Conservation (phyloP, 2,797 vertebrate species). For the Antrozous pallidus region DNA sequence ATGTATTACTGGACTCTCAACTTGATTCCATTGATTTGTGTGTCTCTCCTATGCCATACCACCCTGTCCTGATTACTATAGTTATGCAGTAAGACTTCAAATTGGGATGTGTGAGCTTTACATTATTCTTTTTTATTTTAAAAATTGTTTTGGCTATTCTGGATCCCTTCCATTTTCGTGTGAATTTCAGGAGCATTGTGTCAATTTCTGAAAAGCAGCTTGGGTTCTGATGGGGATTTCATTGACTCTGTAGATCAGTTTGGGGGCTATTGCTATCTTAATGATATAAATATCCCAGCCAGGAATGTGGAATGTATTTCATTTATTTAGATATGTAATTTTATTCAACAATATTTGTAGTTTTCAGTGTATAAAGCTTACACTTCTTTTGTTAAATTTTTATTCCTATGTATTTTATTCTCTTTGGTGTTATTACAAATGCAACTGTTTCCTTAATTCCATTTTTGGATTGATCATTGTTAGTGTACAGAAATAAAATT, state of each 20-base stretch:
- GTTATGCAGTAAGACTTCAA: not conserved
- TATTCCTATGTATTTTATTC: not conserved
- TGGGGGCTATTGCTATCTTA: not conserved
- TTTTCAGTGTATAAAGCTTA: not conserved
- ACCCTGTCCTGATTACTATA: not conserved
- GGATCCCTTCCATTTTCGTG: not conserved
- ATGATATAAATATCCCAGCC: not conserved
- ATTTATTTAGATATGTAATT: slow-evolving; percentile 14
- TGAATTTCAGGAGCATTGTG: not conserved
- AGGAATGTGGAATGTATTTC: not conserved
- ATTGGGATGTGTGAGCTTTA: not conserved
- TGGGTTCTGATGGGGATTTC: not conserved
- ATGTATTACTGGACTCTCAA: not conserved
- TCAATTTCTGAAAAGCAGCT: not conserved
- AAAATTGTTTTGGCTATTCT: not conserved
- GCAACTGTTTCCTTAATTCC: not conserved
- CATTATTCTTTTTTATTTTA: not conserved
- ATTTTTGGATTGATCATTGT: not conserved
- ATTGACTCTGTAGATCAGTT: not conserved
- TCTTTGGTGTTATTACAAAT: not conserved
- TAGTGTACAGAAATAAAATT: not conserved
- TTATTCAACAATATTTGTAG: not conserved
- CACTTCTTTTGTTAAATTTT: not conserved
- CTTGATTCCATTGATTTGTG: not conserved
- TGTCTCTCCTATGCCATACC: not conserved